Evolutionary conservation across 2,888 invertebrate species (phyloP).

Genomic region (Coleophora deauratella): DNA sequence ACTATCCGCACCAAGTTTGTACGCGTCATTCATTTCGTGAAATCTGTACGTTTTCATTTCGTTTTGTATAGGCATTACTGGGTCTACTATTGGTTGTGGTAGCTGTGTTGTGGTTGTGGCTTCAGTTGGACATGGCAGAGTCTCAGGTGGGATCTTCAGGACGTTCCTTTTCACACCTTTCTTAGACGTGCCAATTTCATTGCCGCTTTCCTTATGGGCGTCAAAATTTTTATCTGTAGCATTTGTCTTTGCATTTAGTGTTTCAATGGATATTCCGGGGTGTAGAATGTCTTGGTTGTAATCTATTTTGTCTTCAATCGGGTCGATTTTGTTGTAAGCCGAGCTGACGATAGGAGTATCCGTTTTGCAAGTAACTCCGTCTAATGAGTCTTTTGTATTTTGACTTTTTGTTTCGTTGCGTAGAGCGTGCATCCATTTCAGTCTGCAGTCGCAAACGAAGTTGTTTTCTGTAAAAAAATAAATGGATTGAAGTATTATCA

Average conservation of each 20-base stretch:
- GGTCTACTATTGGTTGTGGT: slow-evolving; percentile 49
- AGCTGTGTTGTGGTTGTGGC: slow-evolving; percentile 47
- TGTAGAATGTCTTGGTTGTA: slow-evolving; percentile 53
- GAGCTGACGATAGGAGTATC: slow-evolving; percentile 68
- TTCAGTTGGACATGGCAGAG: slow-evolving; percentile 57
- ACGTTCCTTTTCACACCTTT: slow-evolving; percentile 54
- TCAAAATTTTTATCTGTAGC: slow-evolving; percentile 42
- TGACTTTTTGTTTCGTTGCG: slow-evolving; percentile 83
- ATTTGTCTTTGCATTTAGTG: slow-evolving; percentile 46
- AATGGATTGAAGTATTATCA: slow-evolving; percentile 13
- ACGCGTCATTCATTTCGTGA: slow-evolving; percentile 45
- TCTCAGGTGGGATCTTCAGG: slow-evolving; percentile 54
- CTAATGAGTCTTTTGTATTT: slow-evolving; percentile 79
- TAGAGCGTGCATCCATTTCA: slow-evolving; percentile 85
- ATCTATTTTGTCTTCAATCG: slow-evolving; percentile 41
- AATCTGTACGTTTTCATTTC: slow-evolving; percentile 66
- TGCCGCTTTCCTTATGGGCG: slow-evolving; percentile 33
- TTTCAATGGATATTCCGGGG: slow-evolving; percentile 50
- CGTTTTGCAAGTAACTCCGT: slow-evolving; percentile 81
- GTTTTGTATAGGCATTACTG: slow-evolving; percentile 60
- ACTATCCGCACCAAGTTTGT: slow-evolving; percentile 21
- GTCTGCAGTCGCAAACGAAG: slow-evolving; percentile 87
- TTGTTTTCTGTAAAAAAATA: slow-evolving; percentile 81
- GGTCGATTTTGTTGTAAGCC: slow-evolving; percentile 59
- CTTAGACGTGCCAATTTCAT: slow-evolving; percentile 31